Base-by-base conservation (phyloP, 1,140 invertebrate species). In the Sinonovacula constricta region DNA sequence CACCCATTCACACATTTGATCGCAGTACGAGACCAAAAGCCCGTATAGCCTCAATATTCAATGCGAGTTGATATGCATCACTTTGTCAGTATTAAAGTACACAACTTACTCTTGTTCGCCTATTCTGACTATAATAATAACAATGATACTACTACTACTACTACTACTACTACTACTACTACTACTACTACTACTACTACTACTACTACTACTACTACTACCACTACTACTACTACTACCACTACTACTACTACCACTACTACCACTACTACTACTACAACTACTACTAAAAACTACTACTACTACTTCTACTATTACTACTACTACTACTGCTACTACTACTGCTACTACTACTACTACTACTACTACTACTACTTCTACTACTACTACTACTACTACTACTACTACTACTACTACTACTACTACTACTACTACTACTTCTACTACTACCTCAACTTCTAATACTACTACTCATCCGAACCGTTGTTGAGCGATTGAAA, bases 141-240 rank as follows among this genome's bases (percentile, higher is more conserved):
- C n/a, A n/a, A n/a, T 74, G 49, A 56, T 74, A 65, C 70, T 74
- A 68, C 70, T 66, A 67, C 70, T 74, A 74, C 70, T 74, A 66
- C 70, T 74, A 74, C 70, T 74, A 66, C 70, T 74, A 74, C 70
- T 74, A 74, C 70, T 74, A 74, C 70, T 74, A 74, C 70, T 74
- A 74, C 70, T 74, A 74, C 70, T 74, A 74, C 70, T 74, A 74
- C 70, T 74, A 74, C 70, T 74, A 74, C 70, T 74, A 68, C 70
- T 74, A 74, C 70, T 74, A 74, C 70, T 74, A 67, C 70, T 74
- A 74, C 70, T 74, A 74, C 59, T 74, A 74, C 70, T 74, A 74
- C 70, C n/a, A n/a, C n/a, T n/a, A n/a, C n/a, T n/a, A n/a, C n/a
- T n/a, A n/a, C n/a, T n/a, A n/a, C n/a, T n/a, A n/a, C n/a, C n/a